Conservation (phyloP, 2,888 invertebrate genomes). For the Drepana falcataria region DNA sequence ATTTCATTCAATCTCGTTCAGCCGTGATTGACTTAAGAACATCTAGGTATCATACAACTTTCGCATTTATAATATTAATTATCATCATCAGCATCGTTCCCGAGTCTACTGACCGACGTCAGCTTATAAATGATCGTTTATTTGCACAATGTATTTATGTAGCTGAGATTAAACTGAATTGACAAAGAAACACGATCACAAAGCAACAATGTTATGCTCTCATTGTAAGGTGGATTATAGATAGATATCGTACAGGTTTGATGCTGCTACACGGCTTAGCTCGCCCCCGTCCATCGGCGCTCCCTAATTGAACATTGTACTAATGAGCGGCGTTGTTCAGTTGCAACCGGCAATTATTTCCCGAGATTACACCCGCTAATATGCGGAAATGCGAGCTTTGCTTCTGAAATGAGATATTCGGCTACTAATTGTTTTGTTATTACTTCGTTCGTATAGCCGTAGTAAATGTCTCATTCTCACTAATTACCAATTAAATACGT, state of each 20-base stretch:
- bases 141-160: neutral
- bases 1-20: too few species aligned
- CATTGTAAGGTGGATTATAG: constrained; percentile 26
- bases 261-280: constrained; percentile 25
- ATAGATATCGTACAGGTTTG: constrained; percentile 31
- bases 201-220: constrained; percentile 32
- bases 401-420: constrained; percentile 39
- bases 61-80: too few species aligned
- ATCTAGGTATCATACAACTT: too few species aligned
- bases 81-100: too few species aligned
- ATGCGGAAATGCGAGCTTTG: constrained; percentile 54
- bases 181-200: constrained; percentile 5
- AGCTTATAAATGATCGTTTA: neutral
- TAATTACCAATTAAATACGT: too few species aligned
- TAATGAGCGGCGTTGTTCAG: constrained; percentile 74
- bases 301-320: constrained; percentile 75
- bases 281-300: constrained; percentile 41
- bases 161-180: neutral
- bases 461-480: too few species aligned
- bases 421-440: neutral
- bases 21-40: too few species aligned
- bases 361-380: constrained; percentile 62
- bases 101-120: neutral
- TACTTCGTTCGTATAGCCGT: too few species aligned
- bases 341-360: constrained; percentile 69